Evolutionary conservation across 1,140 invertebrate species (phyloP), one percentile per base, ranked within the genome.

Genomic region (Paraescarpia echinospica): DNA sequence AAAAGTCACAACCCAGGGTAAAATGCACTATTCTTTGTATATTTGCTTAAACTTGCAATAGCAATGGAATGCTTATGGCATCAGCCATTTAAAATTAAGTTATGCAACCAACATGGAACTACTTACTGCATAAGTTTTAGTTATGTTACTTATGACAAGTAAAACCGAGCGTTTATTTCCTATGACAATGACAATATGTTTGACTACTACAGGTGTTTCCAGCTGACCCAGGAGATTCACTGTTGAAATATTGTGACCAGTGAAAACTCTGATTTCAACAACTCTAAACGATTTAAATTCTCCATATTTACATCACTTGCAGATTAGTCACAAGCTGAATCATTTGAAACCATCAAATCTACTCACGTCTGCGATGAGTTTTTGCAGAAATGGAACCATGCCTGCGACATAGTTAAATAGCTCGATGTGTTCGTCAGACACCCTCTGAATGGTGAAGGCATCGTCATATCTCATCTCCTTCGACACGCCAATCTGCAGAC

Each of bases 331-430:
- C 8, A 0, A 77, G 2, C 12, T 6, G 41, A 41, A 1, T 22
- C 18, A 8, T 14, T 77, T 77, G 5, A 77, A 1, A 22, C 18
- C 18, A 0, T 14, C 59, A 77, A 31, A 77, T 77, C 59, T 77
- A 77, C 59, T 77, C 59, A 91, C 91, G 34, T 91, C 91, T 91
- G 89, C 34, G 35, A 93, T 91, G 34, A 94, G 88, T 34, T 94
- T 94, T 89, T 90, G 77, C 77, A 94, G 48, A 90, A 93, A 92
- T n/a, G 93, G 93, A 27, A 94, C 93, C 92, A 94, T 94, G 35
- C 93, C 93, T 91, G 93, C 93, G 1, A 92, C 91, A 41, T 91
- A 93, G 88, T 94, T 94, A 91, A 94, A 94, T 0, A 33, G 35
- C 48, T n/a, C 27, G 18, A 93, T n/a, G 51, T 93, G 88, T 35